Conservation (phyloP, 2,888 invertebrate species). For the Cryptocephalus moraei region DNA sequence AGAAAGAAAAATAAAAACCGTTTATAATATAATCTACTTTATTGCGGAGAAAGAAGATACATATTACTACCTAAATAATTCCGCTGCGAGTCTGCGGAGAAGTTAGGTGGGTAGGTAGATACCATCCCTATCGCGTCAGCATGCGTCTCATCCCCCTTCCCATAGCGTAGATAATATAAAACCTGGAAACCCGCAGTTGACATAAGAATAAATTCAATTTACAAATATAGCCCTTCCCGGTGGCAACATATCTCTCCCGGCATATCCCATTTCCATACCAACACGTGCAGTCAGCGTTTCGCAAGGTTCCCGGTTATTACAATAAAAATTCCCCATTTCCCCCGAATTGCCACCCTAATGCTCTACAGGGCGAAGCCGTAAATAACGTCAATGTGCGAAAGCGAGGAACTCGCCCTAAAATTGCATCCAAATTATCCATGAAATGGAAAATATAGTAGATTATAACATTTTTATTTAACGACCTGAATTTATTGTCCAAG, state of each 20-base stretch:
- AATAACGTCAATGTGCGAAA: slow-evolving; percentile 32
- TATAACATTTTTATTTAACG: slow-evolving; percentile 28
- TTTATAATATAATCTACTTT: too few species aligned
- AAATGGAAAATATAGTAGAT: slow-evolving; percentile 27
- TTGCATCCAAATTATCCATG: slow-evolving; percentile 27
- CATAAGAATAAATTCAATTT: slow-evolving; percentile 29
- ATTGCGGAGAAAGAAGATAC: too few species aligned
- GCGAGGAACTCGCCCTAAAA: slow-evolving; percentile 24
- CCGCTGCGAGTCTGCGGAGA: too few species aligned
- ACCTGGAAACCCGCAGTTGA: slow-evolving; percentile 9
- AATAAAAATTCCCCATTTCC: slow-evolving; percentile 27
- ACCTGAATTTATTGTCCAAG: slow-evolving; percentile 23
- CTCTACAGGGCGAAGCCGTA: slow-evolving; percentile 28
- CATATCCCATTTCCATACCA: slow-evolving; percentile 25
- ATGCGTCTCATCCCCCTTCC: too few species aligned
- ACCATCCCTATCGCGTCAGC: too few species aligned
- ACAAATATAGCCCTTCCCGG: slow-evolving; percentile 25
- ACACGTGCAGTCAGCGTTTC: slow-evolving; percentile 32
- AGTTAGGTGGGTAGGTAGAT: too few species aligned
- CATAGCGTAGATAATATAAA: not conserved
- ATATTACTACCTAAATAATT: too few species aligned
- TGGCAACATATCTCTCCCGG: slow-evolving; percentile 28
- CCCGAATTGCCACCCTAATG: slow-evolving; percentile 28
- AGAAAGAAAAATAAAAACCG: too few species aligned
- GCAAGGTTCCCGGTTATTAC: slow-evolving; percentile 31